phyloP scores from a whole-genome alignment of 2,888 invertebrate species.

The Melipona beecheii region DNA sequence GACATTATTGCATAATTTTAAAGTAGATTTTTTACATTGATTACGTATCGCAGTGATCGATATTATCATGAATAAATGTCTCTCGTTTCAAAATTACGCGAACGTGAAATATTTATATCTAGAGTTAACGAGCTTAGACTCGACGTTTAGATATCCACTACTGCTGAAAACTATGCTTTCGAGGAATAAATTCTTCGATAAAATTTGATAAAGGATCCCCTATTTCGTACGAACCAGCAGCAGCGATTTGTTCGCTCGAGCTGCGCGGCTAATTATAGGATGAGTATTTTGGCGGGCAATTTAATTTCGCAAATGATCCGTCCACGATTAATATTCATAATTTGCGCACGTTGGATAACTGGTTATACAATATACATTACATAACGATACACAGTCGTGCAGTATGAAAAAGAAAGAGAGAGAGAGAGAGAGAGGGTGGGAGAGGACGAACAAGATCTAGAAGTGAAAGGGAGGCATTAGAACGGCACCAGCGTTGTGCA shows the following conservation, averaged over 20 bases:
- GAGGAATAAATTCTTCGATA: not conserved
- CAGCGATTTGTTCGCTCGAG: conserved; percentile 25
- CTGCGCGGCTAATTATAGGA: conserved; percentile 30
- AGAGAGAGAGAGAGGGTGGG: conserved; percentile 1
- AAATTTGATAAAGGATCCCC: not conserved
- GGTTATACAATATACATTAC: conserved; percentile 52
- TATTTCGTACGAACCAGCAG: not conserved
- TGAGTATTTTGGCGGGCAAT: conserved; percentile 42
- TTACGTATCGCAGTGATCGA: too few relatives aligned
- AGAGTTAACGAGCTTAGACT: too few relatives aligned
- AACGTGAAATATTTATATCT: too few relatives aligned
- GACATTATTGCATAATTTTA: too few relatives aligned
- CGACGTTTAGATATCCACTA: too few relatives aligned
- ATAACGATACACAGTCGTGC: conserved; percentile 35
- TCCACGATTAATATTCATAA: conserved; percentile 54
- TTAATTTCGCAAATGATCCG: conserved; percentile 53
- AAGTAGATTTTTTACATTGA: too few relatives aligned
- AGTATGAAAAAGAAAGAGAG: conserved; percentile 1
- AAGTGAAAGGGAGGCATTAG: conserved; percentile 55
- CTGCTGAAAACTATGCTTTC: not conserved
- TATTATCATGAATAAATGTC: too few relatives aligned
- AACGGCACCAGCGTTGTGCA: conserved; percentile 30
- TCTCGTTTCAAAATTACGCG: too few relatives aligned
- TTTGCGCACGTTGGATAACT: conserved; percentile 46
- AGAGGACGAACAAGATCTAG: conserved; percentile 19